Evolutionary conservation across 2,113 vertebrate species (phyloP).

Genomic region (Poecile atricapillus): DNA sequence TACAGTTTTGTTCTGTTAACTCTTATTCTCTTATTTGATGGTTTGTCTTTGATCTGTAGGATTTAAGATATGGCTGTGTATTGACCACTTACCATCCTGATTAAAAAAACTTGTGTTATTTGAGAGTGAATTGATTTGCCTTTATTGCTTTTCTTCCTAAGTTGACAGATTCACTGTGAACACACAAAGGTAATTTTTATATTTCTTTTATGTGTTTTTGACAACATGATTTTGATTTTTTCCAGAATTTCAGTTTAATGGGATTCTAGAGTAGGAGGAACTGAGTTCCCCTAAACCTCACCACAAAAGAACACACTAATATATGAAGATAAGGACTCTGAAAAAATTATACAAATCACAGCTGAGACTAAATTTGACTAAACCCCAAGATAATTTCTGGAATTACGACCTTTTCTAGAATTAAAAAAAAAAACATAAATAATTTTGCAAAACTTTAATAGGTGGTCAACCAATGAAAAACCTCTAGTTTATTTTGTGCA

Average conservation of each 20-base stretch:
- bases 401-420: background rate
- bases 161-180: background rate
- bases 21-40: background rate
- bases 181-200: background rate
- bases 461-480: background rate
- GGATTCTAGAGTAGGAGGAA: background rate
- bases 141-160: background rate
- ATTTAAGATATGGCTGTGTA: background rate
- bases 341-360: background rate
- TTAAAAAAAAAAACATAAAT: background rate
- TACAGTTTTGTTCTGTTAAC: background rate
- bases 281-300: background rate
- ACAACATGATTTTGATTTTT: background rate
- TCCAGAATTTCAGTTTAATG: background rate
- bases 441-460: background rate
- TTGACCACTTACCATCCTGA: background rate
- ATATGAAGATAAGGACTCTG: background rate
- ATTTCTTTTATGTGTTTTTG: background rate
- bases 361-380: background rate
- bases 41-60: background rate
- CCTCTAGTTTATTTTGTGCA: background rate
- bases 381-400: background rate
- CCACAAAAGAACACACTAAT: background rate
- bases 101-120: background rate
- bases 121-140: background rate